Evolutionary conservation across 2,113 vertebrate genomes (phyloP).

Genomic region (Hydrochoerus hydrochaeris): DNA sequence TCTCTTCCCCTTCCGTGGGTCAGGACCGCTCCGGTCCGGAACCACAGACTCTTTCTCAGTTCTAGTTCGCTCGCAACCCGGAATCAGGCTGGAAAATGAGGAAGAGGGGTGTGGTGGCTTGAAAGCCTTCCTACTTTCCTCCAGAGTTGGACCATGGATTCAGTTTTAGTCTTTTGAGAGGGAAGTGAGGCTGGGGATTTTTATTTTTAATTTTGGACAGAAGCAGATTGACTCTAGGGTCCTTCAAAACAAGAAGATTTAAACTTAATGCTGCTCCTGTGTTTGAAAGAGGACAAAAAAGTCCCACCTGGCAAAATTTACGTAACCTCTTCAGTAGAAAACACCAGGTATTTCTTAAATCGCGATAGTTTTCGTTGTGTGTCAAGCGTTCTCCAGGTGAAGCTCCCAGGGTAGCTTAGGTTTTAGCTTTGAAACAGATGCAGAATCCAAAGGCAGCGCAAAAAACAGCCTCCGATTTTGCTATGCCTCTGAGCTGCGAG

Average conservation of each 20-base stretch:
- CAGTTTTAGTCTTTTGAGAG: neutral
- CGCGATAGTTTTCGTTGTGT: neutral
- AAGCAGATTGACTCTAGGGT: slow-evolving; percentile 33
- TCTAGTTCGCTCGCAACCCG: neutral
- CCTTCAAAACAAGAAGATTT: neutral
- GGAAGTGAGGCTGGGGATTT: slow-evolving; percentile 45
- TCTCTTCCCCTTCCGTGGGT: slow-evolving; percentile 47
- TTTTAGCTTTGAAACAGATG: slow-evolving; percentile 63
- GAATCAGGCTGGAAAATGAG: neutral
- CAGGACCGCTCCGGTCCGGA: neutral
- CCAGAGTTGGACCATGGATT: slow-evolving; percentile 7
- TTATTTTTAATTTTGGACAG: slow-evolving; percentile 56
- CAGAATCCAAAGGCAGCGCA: slow-evolving; percentile 66
- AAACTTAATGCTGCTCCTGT: slow-evolving; percentile 54
- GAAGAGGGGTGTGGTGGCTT: slow-evolving; percentile 19
- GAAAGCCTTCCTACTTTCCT: neutral
- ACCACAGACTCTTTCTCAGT: neutral
- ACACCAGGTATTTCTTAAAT: slow-evolving; percentile 5
- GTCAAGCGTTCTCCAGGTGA: neutral
- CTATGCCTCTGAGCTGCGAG: slow-evolving; percentile 80
- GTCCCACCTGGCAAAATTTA: slow-evolving; percentile 41
- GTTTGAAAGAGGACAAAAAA: slow-evolving; percentile 13
- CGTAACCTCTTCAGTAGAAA: neutral
- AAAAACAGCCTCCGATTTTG: slow-evolving; percentile 61
- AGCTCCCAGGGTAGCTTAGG: slow-evolving; percentile 22